Percentiles rank a stretch among this genome's conserved stretches.
Conservation (phyloP, 1,140 invertebrate genomes). For the Notospermus geniculatus region DNA sequence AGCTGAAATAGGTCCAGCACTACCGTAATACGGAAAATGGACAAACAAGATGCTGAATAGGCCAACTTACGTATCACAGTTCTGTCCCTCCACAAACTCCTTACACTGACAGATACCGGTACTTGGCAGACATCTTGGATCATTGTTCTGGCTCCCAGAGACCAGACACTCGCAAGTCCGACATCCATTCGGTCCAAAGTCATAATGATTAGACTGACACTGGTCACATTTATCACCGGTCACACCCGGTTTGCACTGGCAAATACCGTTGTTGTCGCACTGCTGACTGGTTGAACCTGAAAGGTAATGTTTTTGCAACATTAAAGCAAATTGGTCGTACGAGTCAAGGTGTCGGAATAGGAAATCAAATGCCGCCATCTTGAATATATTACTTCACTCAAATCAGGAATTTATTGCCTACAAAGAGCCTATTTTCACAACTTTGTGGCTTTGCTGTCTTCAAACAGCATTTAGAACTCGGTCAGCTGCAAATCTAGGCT, state of each 20-base stretch:
- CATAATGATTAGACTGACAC: conserved; percentile 77
- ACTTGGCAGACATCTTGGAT: conserved; percentile 72
- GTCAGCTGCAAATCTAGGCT: no score
- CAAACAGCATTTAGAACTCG: no score
- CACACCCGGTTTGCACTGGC: conserved; percentile 61
- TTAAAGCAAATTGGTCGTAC: no score
- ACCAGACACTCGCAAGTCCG: conserved; percentile 78
- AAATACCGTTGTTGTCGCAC: conserved; percentile 77
- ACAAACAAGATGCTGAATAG: not conserved
- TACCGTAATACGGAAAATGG: no score
- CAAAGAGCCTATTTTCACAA: no score
- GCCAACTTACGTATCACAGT: conserved; percentile 69
- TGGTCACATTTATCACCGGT: conserved; percentile 59
- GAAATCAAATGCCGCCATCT: no score
- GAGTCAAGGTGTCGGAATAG: no score
- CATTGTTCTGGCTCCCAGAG: conserved; percentile 82
- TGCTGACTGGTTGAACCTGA: conserved; percentile 84
- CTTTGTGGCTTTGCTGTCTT: no score
- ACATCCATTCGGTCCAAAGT: conserved; percentile 72
- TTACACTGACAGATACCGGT: conserved; percentile 89
- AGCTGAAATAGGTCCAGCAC: no score
- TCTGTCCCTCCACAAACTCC: conserved; percentile 78
- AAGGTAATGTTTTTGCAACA: no score
- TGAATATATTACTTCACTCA: no score
- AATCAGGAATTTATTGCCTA: no score